Base-by-base conservation (phyloP, 1,140 invertebrate species). In the Luehdorfia chinensis region DNA sequence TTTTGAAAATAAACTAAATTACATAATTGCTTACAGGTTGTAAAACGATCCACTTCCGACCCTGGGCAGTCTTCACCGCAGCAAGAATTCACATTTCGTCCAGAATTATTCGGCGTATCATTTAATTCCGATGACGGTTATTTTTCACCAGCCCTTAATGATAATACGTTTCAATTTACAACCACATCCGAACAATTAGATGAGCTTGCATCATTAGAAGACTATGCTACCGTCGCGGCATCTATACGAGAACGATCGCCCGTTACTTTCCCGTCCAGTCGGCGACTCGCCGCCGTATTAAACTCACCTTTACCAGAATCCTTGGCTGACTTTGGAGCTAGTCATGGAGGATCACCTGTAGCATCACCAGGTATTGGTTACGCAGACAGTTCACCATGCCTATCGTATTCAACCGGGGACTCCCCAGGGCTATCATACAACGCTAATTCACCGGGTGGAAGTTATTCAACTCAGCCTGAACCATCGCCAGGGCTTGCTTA, bases 261-360 rank as follows among this genome's bases (percentile, higher is more conserved):
- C 15, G 91, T 92, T 55, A 90, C 68, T 31, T 91, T 91, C 61
- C 90, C 91, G 6, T 91, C 92, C 1, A 93, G 92, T 72, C 90
- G 92, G 28, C 91, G 93, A 44, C 84, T 94, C 1, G 92, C 93
- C 66, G 92, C 92, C 0, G 88, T 94, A 2, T 83, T 94, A 2
- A 93, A 94, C 62, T 93, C 93, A 1, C 93, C 93, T 0, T 70
- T 94, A 7, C 93, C 93, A 0, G 94, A 94, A 71, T 93, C 92
- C 18, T 76, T 95, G 50, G 94, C 94, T 1, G 94, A 94, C 68
- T 95, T 95, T 72, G 92, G 92, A 61, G 92, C 94, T 14, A 94
- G 91, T 68, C 90, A 92, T 80, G 83, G 77, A 25, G 79, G 83
- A 16, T 90, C 90, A 11, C 91, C 71, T 65, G 89, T 63, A 55